Evolutionary conservation across 2,888 invertebrate species (phyloP).

Genomic region (Neoscelio sp.): DNA sequence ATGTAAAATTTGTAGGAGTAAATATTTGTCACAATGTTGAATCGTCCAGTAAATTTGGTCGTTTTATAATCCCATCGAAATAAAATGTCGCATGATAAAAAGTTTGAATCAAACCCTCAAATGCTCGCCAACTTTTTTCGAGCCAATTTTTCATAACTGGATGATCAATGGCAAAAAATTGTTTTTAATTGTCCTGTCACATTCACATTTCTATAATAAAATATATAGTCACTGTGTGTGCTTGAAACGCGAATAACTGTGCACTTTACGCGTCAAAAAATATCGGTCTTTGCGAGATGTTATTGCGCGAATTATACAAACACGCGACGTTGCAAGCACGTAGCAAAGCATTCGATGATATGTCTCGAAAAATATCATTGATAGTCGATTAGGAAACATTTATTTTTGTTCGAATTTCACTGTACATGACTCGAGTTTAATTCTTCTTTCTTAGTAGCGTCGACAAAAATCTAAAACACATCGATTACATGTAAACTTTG

Average conservation of each 20-base stretch:
- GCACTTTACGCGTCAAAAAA: constrained; percentile 67
- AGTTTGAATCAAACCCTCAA: too few species aligned
- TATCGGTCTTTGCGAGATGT: constrained; percentile 54
- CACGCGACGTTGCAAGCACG: constrained; percentile 65
- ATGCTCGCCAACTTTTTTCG: too few species aligned
- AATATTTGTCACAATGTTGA: neutral
- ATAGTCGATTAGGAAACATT: constrained; percentile 64
- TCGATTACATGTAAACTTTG: constrained; percentile 35
- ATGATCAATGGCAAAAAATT: constrained; percentile 36
- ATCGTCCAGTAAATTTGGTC: too few species aligned
- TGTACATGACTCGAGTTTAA: constrained; percentile 56
- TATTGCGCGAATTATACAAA: constrained; percentile 39
- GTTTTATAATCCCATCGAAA: too few species aligned
- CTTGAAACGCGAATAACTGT: constrained; percentile 71
- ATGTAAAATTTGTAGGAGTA: neutral
- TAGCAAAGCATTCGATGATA: constrained; percentile 71
- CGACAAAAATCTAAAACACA: constrained; percentile 49
- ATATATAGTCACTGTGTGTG: constrained; percentile 69
- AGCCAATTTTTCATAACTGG: constrained; percentile 19
- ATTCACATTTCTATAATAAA: constrained; percentile 50
- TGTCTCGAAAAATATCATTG: constrained; percentile 70
- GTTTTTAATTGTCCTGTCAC: constrained; percentile 45
- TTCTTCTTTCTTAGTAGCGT: constrained; percentile 35
- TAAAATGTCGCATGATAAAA: too few species aligned
- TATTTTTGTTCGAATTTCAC: constrained; percentile 43